These are phyloP conservation scores for Amphiduros pacificus DNA, from an alignment of 2,888 invertebrate species.

Conservation along the genomic window DNA sequence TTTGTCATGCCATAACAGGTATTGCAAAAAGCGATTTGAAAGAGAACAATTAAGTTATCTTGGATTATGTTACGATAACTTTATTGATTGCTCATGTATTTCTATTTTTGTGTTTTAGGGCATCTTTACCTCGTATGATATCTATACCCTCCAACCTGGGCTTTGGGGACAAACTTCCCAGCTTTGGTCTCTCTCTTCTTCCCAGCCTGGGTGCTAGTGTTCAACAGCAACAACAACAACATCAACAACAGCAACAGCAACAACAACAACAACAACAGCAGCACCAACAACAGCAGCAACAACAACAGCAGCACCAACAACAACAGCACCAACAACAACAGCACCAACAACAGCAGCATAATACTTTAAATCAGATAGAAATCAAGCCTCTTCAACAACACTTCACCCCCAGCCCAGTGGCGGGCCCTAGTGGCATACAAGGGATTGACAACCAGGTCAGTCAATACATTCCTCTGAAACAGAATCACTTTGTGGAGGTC, in stretches of 20 bases:
- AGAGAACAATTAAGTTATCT: too few relatives aligned
- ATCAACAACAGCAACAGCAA: not conserved
- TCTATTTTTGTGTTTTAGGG: too few relatives aligned
- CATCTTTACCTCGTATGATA: constrained; percentile 19
- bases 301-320: not conserved
- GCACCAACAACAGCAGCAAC: not conserved
- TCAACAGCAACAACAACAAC: not conserved
- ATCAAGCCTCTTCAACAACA: constrained; percentile 17
- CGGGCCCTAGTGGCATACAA: too few relatives aligned
- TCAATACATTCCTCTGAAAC: too few relatives aligned
- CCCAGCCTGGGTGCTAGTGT: not conserved
- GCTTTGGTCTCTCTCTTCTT: constrained; percentile 17
- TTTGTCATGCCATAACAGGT: too few relatives aligned
- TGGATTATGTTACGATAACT: too few relatives aligned
- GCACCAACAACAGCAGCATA: constrained; percentile 1
- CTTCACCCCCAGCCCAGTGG: too few relatives aligned
- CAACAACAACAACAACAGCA: not conserved
- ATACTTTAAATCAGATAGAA: constrained; percentile 1
- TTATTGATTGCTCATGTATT: too few relatives aligned
- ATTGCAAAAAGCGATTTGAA: too few relatives aligned
- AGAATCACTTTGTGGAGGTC: too few relatives aligned
- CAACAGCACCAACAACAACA: not conserved
- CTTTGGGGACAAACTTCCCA: constrained; percentile 27
- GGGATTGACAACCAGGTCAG: too few relatives aligned
- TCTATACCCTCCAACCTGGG: constrained; percentile 26